Base-by-base conservation (phyloP, 2,797 vertebrate genomes). In the Peromyscus eremicus region DNA sequence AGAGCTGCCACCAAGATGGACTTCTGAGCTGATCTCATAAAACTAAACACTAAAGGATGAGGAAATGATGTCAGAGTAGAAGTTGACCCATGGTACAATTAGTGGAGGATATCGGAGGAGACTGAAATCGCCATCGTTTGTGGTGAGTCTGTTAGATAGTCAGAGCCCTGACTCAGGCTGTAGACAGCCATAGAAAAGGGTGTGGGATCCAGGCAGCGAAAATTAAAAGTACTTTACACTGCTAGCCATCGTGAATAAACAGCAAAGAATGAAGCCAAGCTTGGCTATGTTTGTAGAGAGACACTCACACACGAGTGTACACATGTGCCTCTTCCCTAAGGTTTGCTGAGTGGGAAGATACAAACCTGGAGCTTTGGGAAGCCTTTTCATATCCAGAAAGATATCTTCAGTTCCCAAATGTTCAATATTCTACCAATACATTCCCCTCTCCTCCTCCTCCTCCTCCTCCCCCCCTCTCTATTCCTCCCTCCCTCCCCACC, bases 301-400 rank as follows among this genome's bases (percentile, higher is more conserved):
- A 86, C 9, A 43, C 12, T 6, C 4, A 19, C 0, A 10, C 8
- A 40, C 32, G 0, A 1, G 23, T 34, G 11, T 60, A 57, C 12
- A 57, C 27, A 75, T 2, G 0, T 49, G 11, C 4, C 9, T 68
- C 29, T 94, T 68, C 71, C 81, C 76, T 60, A 81, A 83, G 73
- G 19, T 68, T 60, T 92, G 8, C 62, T 52, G 57, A 92, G 16
- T 62, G n/a, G 14, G 46, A 49, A 89, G 19, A 49, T 23, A 17
- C 2, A 29, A 82, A 83, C 49, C 13, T 82, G 37, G 49, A 81
- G 8, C 29, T 71, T 43, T 40, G 27, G n/a, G 82, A 6, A 84
- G 46, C 11, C 71, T 79, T 86, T 83, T 82, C 83, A 34, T 60
- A 25, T 37, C 40, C 57, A 70, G 17, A 88, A 83, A 83, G 34